Percentiles rank a stretch among this genome's conserved stretches.
Evolutionary conservation across 2,888 invertebrate species (phyloP).

Genomic region (Hymenopus coronatus): DNA sequence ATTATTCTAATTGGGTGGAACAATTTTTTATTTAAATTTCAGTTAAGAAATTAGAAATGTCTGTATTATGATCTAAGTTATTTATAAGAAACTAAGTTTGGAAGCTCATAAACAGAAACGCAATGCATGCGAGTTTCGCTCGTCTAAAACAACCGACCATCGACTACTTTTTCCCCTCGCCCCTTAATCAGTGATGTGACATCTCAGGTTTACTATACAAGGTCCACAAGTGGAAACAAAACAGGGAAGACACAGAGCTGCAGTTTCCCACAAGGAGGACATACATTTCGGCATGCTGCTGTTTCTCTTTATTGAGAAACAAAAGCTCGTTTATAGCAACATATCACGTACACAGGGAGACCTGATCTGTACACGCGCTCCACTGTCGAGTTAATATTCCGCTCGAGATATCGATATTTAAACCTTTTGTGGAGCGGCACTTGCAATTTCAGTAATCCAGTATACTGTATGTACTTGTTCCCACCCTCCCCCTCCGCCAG

Average conservation of each 20-base stretch:
- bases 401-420: background rate
- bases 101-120: too few species aligned
- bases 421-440: background rate
- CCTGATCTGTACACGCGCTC: background rate
- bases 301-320: background rate
- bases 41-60: too few species aligned
- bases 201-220: too few species aligned
- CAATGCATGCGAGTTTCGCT: too few species aligned
- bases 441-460: background rate
- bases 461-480: background rate
- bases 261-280: background rate
- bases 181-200: too few species aligned
- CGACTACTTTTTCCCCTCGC: too few species aligned
- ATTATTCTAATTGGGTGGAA: too few species aligned
- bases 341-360: background rate
- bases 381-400: background rate
- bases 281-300: background rate
- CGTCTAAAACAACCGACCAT: too few species aligned
- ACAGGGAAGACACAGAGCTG: background rate
- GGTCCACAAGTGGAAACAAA: background rate
- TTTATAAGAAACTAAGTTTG: too few species aligned
- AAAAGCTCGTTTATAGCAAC: background rate
- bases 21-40: too few species aligned
- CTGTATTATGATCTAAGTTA: too few species aligned
- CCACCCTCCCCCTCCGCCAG: too few species aligned